These are phyloP conservation scores for Squalus acanthias DNA, from an alignment of 2,797 vertebrate species.

Conservation along the genomic window DNA sequence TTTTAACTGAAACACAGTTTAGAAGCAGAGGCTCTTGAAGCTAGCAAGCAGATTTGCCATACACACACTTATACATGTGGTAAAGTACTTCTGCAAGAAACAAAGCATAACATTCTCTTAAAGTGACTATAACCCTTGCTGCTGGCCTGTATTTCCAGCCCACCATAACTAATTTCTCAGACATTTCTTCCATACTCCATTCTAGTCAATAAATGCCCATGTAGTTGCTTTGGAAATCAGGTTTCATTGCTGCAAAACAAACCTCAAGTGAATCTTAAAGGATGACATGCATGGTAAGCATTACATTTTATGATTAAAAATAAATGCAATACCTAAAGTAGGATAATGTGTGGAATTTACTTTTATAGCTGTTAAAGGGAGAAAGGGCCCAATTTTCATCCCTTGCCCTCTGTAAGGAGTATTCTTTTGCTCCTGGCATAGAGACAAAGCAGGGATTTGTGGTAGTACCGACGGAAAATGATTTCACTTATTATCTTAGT, in stretches of 20 bases:
- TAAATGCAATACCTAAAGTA: background rate
- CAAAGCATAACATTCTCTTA: background rate
- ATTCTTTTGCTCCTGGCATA: background rate
- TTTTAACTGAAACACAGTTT: background rate
- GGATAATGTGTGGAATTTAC: background rate
- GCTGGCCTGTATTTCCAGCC: background rate
- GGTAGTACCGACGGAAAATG: background rate
- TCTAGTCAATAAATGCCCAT: background rate
- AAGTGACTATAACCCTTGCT: background rate
- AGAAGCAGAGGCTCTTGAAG: background rate
- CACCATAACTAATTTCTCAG: background rate
- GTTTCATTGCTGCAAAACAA: background rate
- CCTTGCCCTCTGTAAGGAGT: background rate
- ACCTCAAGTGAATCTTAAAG: background rate
- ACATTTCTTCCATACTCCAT: background rate
- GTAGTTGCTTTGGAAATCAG: background rate
- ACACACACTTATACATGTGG: background rate
- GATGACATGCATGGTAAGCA: background rate
- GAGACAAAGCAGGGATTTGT: background rate
- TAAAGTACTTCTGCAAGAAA: background rate
- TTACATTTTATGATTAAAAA: background rate
- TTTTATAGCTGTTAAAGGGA: background rate
- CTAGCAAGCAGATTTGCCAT: conserved; percentile 30
- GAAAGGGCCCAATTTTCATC: background rate
- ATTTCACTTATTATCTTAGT: background rate